These are phyloP conservation scores for Xylota sylvarum DNA, from an alignment of 2,888 invertebrate genomes.

Conservation along the genomic window DNA sequence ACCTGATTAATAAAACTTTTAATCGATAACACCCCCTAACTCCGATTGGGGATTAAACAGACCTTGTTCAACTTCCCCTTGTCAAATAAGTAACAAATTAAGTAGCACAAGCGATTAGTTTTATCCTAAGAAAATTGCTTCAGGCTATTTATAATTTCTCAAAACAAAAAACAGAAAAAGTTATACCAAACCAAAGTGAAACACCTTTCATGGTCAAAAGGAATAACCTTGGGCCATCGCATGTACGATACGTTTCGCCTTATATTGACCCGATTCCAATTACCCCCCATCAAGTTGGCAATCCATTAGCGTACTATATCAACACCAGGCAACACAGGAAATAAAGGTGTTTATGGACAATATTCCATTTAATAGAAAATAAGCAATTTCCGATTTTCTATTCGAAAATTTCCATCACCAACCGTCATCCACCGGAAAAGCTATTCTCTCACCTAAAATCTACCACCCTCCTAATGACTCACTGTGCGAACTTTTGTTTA, in stretches of 20 bases:
- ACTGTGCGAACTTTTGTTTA: conserved; percentile 6
- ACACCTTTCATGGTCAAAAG: background rate
- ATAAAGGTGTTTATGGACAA: conserved; percentile 14
- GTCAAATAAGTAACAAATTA: background rate
- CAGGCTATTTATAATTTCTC: background rate
- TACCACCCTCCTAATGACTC: conserved; percentile 38
- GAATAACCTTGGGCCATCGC: conserved; percentile 2
- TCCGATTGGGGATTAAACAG: too few species aligned
- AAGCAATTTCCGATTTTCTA: conserved; percentile 14
- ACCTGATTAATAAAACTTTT: too few species aligned
- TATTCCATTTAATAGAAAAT: conserved; percentile 8
- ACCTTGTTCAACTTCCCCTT: too few species aligned
- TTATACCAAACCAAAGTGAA: background rate
- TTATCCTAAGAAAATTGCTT: too few species aligned
- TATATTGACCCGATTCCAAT: conserved; percentile 26
- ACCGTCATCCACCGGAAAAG: conserved; percentile 52
- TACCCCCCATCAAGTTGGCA: conserved; percentile 14
- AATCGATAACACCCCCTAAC: too few species aligned
- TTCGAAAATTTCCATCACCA: conserved; percentile 14
- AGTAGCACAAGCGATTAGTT: background rate
- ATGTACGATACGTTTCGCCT: conserved; percentile 16
- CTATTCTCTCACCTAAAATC: conserved; percentile 38
- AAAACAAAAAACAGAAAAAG: background rate
- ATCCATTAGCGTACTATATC: conserved; percentile 47
- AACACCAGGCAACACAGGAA: conserved; percentile 12